Percentiles rank a stretch among this genome's conserved stretches.
These are phyloP conservation scores for Dallia pectoralis DNA, from an alignment of 2,797 vertebrate genomes.

Conservation along the genomic window DNA sequence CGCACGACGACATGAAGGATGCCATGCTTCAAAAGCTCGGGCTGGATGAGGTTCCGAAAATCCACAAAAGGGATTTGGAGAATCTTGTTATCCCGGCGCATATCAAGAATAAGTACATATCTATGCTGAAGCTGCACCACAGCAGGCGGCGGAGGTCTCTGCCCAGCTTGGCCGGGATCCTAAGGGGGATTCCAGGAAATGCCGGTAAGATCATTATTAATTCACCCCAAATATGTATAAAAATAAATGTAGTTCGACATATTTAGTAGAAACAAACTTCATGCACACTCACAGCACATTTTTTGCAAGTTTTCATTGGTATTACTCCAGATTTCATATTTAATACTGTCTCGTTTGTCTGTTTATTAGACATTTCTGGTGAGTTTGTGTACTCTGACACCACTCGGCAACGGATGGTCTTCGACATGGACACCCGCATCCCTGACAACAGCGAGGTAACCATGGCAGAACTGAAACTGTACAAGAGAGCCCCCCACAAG, in stretches of 20 bases:
- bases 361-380: slow-evolving; percentile 77
- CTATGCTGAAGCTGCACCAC: slow-evolving; percentile 78
- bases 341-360: background rate
- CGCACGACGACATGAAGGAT: slow-evolving; percentile 78
- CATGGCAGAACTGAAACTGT: slow-evolving; percentile 93
- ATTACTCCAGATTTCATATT: background rate
- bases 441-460: slow-evolving; percentile 90
- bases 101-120: slow-evolving; percentile 80
- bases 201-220: slow-evolving; percentile 70
- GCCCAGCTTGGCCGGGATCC: slow-evolving; percentile 86
- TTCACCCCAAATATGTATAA: background rate
- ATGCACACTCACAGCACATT: too few species aligned
- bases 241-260: too few species aligned
- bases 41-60: slow-evolving; percentile 73
- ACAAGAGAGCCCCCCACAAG: slow-evolving; percentile 81
- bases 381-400: slow-evolving; percentile 82
- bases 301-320: background rate
- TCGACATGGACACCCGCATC: slow-evolving; percentile 88
- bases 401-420: slow-evolving; percentile 79
- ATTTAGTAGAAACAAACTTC: too few species aligned
- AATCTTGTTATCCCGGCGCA: slow-evolving; percentile 82
- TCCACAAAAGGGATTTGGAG: slow-evolving; percentile 81
- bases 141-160: slow-evolving; percentile 76
- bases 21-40: slow-evolving; percentile 80
- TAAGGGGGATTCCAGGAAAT: slow-evolving; percentile 83